Percentiles rank a stretch among this genome's conserved stretches.
Conservation (phyloP, 2,888 invertebrate species). For the Miltochrista miniata region DNA sequence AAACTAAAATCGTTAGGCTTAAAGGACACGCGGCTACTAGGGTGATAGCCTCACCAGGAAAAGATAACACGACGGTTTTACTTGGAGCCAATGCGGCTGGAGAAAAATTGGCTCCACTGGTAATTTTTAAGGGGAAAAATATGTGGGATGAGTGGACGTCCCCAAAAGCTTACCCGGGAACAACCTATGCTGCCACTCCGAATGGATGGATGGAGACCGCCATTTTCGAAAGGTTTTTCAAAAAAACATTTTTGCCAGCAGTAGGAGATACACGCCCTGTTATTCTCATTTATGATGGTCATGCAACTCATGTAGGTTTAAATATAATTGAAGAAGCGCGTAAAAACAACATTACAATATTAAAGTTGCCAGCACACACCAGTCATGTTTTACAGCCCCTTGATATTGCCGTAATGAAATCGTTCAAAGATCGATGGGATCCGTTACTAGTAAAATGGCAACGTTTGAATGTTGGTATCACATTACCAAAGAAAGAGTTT, state of each 20-base stretch:
- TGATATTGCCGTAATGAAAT: background rate
- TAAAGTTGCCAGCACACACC: background rate
- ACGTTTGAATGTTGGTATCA: background rate
- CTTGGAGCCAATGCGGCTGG: conserved; percentile 16
- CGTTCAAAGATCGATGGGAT: background rate
- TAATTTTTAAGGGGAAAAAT: conserved; percentile 11
- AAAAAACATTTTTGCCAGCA: background rate
- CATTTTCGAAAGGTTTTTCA: background rate
- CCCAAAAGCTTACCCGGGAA: conserved; percentile 5
- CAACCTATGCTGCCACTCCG: conserved; percentile 7
- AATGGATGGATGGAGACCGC: background rate
- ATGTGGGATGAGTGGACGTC: conserved; percentile 8
- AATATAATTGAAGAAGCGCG: background rate
- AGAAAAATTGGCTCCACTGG: conserved; percentile 15
- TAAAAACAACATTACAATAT: background rate
- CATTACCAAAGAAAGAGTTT: background rate
- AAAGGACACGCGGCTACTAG: conserved; percentile 6
- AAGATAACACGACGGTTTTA: conserved; percentile 21
- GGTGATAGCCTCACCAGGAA: conserved; percentile 14
- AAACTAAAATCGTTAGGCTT: background rate
- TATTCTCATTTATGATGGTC: background rate
- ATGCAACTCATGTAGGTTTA: background rate
- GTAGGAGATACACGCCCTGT: background rate
- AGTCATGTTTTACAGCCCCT: background rate
- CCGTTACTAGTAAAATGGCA: background rate